Base-by-base conservation (phyloP, 1,140 invertebrate species). In the Drosophila repletoides region DNA sequence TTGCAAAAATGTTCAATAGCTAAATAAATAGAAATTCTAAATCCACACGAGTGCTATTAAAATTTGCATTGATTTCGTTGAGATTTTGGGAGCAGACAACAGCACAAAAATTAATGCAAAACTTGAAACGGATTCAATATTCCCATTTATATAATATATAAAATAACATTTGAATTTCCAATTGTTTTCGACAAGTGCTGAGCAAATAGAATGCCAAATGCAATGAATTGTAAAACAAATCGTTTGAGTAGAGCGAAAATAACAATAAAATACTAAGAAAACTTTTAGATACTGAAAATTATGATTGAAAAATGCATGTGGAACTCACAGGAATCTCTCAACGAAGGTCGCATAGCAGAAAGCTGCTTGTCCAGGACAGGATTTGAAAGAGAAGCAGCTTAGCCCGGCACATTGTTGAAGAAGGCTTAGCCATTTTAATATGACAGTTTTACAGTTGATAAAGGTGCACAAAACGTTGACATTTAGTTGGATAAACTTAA, bases 41-140 rank as follows among this genome's bases (percentile, higher is more conserved):
- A 70, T 26, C 58, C 77, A 77, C 69, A 76, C 34, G 64, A 84
- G 79, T 55, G 59, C 70, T 41, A 77, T 77, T 49, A 36, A 36
- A 73, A 84, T 79, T 64, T 74, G 70, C 79, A 83, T 83, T 61
- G 77, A 67, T 76, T 80, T 59, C 38, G 61, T 45, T 15, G 70
- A 79, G 70, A 74, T 77, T 66, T 66, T 22, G n/a, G 17, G 17
- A n/a, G 15, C 28, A 36, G 56, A 40, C 21, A 43, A 15, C 17
- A 56, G 5, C 17, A 24, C 29, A 59, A 73, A 61, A 58, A 68
- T 46, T 36, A 53, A 55, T 61, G 46, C 56, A 53, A 53, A 46
- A 24, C 19, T 48, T 41, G 40, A 29, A 36, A 19, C 6, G 26
- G 33, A 17, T 52, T 29, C 36, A 59, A 65, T 17, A 21, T 19